Base-by-base conservation (phyloP, 2,888 invertebrate species). In the Capitulum mitella region DNA sequence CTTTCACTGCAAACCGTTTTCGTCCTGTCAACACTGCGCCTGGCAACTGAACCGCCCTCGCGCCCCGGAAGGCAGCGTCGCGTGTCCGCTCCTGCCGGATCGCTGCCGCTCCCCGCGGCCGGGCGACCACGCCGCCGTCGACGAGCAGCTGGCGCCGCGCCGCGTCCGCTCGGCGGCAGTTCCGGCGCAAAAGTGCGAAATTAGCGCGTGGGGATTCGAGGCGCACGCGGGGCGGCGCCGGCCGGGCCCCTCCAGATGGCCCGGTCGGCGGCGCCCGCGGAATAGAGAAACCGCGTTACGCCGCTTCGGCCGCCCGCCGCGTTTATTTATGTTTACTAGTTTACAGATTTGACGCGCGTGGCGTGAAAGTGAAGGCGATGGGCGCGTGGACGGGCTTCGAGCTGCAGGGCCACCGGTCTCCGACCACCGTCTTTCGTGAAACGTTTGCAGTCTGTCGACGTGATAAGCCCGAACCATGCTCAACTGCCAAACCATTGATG, bases 191-290 rank as follows among this genome's bases (percentile, higher is more conserved):
- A 70, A 37, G 37, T 70, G 70, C 26, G 37, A 70, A 70, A 70
- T 70, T 70, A 70, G 70, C 70, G 70, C 70, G 70, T 70, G 70
- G 70, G 70, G 37, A 70, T 70, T 70, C 70, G 70, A 10, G 6
- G 61, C 70, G 37, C 70, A 16, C 70, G 34, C 37, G 32, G 2
- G 5, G n/a, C 16, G 61, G n/a, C 12, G 10, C 34, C 70, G 70
- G 16, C 16, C 37, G 70, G 37, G 14, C 6, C 70, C 5, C 70
- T 70, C 70, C n/a, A 70, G 70, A 22, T 37, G 22, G 70, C 37
- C 34, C 5, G 29, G 22, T 1, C 70, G 70, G 8, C 19, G 37
- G 8, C 37, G 26, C 58, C 34, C 22, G 1, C 37, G 70, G 70
- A 70, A 70, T 70, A 70, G 70, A 70, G 70, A 70, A 70, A 37